A percentile compares a stretch with the other conserved stretches of the same genome.
Conservation (phyloP, 2,797 vertebrate species). For the Acomys russatus region DNA sequence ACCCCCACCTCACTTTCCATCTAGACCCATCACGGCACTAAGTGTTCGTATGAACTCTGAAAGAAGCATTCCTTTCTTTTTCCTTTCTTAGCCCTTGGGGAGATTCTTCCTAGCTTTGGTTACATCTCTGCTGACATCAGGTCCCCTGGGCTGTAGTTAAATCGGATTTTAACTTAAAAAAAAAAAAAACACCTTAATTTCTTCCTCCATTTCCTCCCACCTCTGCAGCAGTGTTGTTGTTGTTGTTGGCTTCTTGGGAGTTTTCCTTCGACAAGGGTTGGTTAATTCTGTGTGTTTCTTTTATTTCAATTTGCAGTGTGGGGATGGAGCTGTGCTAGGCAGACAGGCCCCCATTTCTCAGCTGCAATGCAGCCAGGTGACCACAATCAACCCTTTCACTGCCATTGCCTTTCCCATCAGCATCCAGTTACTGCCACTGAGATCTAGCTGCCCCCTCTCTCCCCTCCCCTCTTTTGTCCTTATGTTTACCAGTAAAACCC, state of each 20-base stretch:
- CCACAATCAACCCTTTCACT: neutral
- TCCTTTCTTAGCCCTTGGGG: neutral
- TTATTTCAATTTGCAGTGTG: neutral
- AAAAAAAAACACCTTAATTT: neutral
- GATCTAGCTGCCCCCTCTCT: neutral
- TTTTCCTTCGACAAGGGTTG: neutral
- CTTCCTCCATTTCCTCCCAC: neutral
- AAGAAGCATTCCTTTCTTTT: neutral
- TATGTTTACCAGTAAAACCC: neutral
- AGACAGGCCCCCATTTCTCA: neutral
- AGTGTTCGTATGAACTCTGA: neutral
- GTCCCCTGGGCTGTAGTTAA: neutral
- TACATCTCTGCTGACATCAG: neutral
- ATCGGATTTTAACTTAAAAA: neutral
- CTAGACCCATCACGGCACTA: neutral
- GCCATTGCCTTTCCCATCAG: neutral
- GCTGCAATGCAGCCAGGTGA: neutral
- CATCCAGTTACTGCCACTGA: neutral
- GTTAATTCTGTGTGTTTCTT: neutral
- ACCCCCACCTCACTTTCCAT: neutral
- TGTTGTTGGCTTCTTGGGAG: neutral
- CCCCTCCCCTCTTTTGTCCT: neutral
- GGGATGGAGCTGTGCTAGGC: neutral
- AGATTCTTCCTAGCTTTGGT: neutral
- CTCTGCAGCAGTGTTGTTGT: too few species aligned